Base-by-base conservation (phyloP, 1,140 invertebrate genomes). In the Bombus pascuorum region DNA sequence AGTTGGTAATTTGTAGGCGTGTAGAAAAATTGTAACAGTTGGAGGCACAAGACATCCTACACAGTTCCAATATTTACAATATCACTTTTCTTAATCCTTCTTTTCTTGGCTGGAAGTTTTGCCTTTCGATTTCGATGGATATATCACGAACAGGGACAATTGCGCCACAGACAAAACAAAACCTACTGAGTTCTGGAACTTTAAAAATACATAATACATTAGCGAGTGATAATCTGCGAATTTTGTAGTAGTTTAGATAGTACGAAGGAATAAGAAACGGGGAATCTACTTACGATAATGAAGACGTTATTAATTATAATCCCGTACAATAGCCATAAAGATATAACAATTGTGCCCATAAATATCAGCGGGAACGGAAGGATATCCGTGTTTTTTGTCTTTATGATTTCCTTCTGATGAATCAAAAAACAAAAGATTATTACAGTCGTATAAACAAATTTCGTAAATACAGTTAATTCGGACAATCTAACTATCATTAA, bases 291-390 rank as follows among this genome's bases (percentile, higher is more conserved):
- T 95, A 98, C 97, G 89, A 98, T 96, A 88, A 98, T 96, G 93
- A 98, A 98, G 82, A 94, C 91, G 93, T 98, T 98, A 73, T 96
- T 95, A 81, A 98, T 96, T 72, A 98, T 97, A 79, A 98, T 95
- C 18, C 97, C 98, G 93, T 98, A 98, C 0, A 98, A 90, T 70
- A 98, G 94, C 98, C 98, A 98, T 87, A 97, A 96, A 68, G 96
- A 96, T 47, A 97, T 96, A 18, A 98, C 97, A 18, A 98, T 87
- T 53, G 97, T 96, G 86, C 97, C 98, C 90, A 97, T 97, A 34
- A 98, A 95, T 88, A 98, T 98, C 37, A 98, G 95, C 13, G 98
- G 97, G 92, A 98, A 98, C 37, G 98, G 98, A 94, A 98, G 96
- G 70, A 96, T 96, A 78, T 97, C 97, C 0, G 97, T 97, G 93